Percentiles rank a stretch among this genome's conserved stretches.
phyloP scores from a whole-genome alignment of 2,797 vertebrate genomes.

The Pseudochirops corinnae region DNA sequence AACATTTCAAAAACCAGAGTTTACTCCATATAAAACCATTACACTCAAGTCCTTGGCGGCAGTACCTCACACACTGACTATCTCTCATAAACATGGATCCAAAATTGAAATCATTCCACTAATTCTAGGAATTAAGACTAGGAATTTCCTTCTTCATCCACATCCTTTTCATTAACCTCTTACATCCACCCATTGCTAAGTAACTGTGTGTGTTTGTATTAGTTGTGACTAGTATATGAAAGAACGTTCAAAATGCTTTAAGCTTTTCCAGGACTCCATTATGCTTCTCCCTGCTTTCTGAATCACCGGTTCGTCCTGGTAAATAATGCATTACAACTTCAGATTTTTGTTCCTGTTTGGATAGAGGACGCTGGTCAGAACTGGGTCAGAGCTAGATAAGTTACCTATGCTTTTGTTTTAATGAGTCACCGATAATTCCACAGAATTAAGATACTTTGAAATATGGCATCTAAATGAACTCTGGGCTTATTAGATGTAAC shows the following conservation, averaged over 20 bases:
- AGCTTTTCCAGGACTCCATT: constrained; percentile 58
- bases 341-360: constrained; percentile 68
- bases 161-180: constrained; percentile 33
- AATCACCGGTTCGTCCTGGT: constrained; percentile 64
- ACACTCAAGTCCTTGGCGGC: neutral
- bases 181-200: constrained; percentile 32
- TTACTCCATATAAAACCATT: neutral
- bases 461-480: constrained; percentile 27
- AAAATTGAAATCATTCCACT: neutral
- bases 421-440: constrained; percentile 8
- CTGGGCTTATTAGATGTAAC: neutral
- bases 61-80: neutral
- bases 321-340: constrained; percentile 77
- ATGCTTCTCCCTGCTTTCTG: constrained; percentile 61
- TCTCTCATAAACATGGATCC: no score
- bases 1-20: neutral
- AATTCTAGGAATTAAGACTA: constrained; percentile 32
- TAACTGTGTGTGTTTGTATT: constrained; percentile 11
- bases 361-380: constrained; percentile 57
- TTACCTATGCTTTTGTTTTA: constrained; percentile 14
- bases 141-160: neutral
- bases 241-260: constrained; percentile 51
- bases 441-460: constrained; percentile 28
- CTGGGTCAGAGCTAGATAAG: constrained; percentile 67
- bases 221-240: constrained; percentile 29